A percentile compares a stretch with the other conserved stretches of the same genome.
Conservation (phyloP, 2,888 invertebrate species). For the Polymixis flavicincta region DNA sequence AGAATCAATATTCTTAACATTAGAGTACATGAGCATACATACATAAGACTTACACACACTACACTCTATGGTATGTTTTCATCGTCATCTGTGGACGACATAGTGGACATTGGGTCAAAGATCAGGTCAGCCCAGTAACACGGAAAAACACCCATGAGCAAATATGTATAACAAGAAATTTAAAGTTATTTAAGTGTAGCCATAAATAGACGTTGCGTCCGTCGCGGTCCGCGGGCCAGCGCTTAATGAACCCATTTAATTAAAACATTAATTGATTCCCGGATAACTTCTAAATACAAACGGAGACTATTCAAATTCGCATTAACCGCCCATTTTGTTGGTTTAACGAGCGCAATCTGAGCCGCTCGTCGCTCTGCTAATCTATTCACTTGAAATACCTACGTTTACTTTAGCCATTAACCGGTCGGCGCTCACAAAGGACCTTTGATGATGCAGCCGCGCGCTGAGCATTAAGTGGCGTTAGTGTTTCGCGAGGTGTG, state of each 20-base stretch:
- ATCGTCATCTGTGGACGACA: not conserved
- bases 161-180: too few species aligned
- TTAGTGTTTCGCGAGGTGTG: constrained; percentile 20
- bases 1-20: too few species aligned
- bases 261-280: constrained; percentile 60
- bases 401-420: constrained; percentile 60
- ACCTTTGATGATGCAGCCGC: constrained; percentile 61
- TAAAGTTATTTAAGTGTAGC: not conserved
- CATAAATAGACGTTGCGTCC: not conserved
- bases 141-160: not conserved
- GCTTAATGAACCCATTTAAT: constrained; percentile 51
- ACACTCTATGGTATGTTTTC: not conserved
- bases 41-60: too few species aligned
- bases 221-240: not conserved
- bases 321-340: constrained; percentile 62
- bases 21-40: too few species aligned
- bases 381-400: constrained; percentile 63
- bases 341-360: constrained; percentile 64
- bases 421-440: constrained; percentile 54
- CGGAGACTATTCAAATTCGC: constrained; percentile 60
- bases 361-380: constrained; percentile 52
- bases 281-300: constrained; percentile 54
- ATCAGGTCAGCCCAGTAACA: too few species aligned
- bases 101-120: too few species aligned
- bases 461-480: constrained; percentile 31